These are phyloP conservation scores for Halotydeus destructor DNA, from an alignment of 1,140 invertebrate species.

Conservation along the genomic window DNA sequence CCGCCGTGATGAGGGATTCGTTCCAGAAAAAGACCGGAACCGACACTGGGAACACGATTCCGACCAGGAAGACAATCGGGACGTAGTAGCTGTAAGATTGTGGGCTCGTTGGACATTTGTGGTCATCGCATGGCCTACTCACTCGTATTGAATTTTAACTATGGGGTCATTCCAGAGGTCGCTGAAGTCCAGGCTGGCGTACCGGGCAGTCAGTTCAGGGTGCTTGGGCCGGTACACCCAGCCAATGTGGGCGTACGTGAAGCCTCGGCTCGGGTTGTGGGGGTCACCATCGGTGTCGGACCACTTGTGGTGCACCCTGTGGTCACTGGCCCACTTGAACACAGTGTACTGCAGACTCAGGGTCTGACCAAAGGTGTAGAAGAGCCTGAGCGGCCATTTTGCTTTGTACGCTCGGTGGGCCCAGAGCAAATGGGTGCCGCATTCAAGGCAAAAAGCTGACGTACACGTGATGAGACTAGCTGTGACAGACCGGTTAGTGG, in stretches of 20 bases:
- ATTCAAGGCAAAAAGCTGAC: too few species aligned
- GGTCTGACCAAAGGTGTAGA: slow-evolving; percentile 11
- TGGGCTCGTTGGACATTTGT: background rate
- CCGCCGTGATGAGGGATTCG: slow-evolving; percentile 51
- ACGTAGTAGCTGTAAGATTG: slow-evolving; percentile 62
- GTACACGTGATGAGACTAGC: too few species aligned
- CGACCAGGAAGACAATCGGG: slow-evolving; percentile 49
- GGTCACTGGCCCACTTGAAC: slow-evolving; percentile 12
- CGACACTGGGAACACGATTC: slow-evolving; percentile 62
- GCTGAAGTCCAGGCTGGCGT: slow-evolving; percentile 1
- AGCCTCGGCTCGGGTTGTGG: slow-evolving; percentile 14
- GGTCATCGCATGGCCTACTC: too few species aligned
- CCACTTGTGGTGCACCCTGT: slow-evolving; percentile 15
- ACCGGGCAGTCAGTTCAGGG: slow-evolving; percentile 11
- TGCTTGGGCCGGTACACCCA: slow-evolving; percentile 14
- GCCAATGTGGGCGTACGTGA: slow-evolving; percentile 20
- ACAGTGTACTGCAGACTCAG: slow-evolving; percentile 3
- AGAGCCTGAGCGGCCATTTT: slow-evolving; percentile 10
- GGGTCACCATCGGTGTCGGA: slow-evolving; percentile 15
- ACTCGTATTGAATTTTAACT: slow-evolving; percentile 33
- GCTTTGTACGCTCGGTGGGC: slow-evolving; percentile 17
- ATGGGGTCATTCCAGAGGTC: slow-evolving; percentile 11
- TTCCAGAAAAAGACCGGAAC: slow-evolving; percentile 61
- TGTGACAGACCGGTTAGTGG: too few species aligned
- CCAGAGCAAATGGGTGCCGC: slow-evolving; percentile 16